Evolutionary conservation across 1,140 invertebrate genomes (phyloP), one percentile per base, ranked within the genome.

Genomic region (Solenopsis invicta): DNA sequence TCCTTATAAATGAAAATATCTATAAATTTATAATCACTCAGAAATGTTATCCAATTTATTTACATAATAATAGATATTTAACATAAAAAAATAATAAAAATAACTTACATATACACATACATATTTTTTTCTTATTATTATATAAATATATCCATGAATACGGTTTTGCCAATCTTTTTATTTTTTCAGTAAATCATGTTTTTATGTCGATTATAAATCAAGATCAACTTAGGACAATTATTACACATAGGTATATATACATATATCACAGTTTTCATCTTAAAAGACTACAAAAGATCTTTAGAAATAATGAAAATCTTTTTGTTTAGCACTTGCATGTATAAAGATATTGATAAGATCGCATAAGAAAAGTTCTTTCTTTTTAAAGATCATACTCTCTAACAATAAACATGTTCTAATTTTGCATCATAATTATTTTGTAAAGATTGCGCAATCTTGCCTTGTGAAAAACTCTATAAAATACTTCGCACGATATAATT

Each of bases 401-500:
- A 37, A 34, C 13, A 48, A n/a, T 5, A 56, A n/a, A 81, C 34
- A 16, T 24, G 45, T 74, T 74, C 18, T 61, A 74, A 5, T 9
- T 34, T 45, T 21, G 34, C 5, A 29, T 72, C 71, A 45, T 56
- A 72, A 45, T 59, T 72, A 34, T 59, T 45, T 71, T 59, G 13
- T 13, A 74, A 81, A 56, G 8, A 80, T 37, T 10, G 61, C 76
- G 12, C 24, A 67, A 18, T 52, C 8, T 69, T 18, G n/a, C 18
- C 1, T 71, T 29, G 50, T 69, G 67, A 82, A 82, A 74, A 75
- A 75, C 16, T 69, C 24, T 74, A 62, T 82, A 74, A 84, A 84
- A 72, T 8, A 34, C 41, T 6, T n/a, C 12, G 2, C 18, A 37
- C 13, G 34, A 18, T 37, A 62, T 75, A 50, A 84, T 74, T 48